phyloP scores from a whole-genome alignment of 2,113 vertebrate species.

The Cathartes aura region DNA sequence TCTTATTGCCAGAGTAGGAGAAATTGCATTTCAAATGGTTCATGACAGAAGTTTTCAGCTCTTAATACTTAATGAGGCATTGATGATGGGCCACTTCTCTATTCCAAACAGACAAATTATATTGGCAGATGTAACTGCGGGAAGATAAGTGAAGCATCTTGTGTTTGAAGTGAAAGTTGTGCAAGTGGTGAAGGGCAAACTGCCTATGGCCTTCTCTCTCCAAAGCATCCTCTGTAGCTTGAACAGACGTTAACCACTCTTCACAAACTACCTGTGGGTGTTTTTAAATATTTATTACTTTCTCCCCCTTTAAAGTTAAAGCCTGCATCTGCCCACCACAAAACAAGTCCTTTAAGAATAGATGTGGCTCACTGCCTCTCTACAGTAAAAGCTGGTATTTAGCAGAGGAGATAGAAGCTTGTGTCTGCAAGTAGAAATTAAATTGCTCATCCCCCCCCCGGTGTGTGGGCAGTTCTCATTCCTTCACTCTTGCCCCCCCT shows the following conservation, averaged over 20 bases:
- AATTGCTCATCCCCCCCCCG: not conserved
- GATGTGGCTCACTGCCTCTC: not conserved
- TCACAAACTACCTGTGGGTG: constrained; percentile 14
- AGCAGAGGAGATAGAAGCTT: not conserved
- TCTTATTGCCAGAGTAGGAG: not conserved
- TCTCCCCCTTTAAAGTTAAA: not conserved
- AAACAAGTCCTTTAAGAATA: constrained; percentile 47
- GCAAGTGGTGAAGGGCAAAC: not conserved
- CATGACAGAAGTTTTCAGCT: not conserved
- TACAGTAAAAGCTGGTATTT: not conserved
- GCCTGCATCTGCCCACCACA: not conserved
- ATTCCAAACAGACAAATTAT: not conserved
- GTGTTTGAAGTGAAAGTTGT: constrained; percentile 2
- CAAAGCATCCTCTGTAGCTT: not conserved
- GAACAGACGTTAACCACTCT: constrained; percentile 6
- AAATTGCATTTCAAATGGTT: not conserved
- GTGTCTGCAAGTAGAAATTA: constrained; percentile 34
- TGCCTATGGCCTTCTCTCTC: not conserved
- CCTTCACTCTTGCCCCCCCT: not conserved
- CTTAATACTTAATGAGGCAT: not conserved
- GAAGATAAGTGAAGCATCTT: not conserved
- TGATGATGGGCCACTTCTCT: not conserved
- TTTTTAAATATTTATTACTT: constrained; percentile 54
- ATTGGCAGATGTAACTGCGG: not conserved
- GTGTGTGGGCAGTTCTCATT: constrained; percentile 31